A percentile compares a stretch with the other conserved stretches of the same genome.
phyloP scores from a whole-genome alignment of 2,113 vertebrate species.

The Neolamprologus variostigma region DNA sequence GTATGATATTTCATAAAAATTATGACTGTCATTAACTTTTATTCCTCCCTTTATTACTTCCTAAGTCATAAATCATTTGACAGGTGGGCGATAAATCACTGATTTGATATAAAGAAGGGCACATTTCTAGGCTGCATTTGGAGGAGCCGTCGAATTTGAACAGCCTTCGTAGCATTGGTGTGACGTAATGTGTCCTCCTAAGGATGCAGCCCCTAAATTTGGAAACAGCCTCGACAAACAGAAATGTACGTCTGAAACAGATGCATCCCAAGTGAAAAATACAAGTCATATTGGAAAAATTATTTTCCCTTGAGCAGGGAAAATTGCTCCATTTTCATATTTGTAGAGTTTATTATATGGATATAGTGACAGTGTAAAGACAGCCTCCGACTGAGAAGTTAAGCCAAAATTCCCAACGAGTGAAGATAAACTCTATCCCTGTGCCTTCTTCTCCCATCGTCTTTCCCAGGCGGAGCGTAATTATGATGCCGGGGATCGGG shows the following conservation, averaged over 20 bases:
- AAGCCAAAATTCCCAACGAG: not conserved
- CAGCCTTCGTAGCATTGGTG: not conserved
- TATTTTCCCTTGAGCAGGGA: not conserved
- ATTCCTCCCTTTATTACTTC: not conserved
- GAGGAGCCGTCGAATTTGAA: not conserved
- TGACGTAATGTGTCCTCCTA: not conserved
- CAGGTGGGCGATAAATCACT: not conserved
- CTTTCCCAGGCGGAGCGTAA: not conserved
- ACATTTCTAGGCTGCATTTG: not conserved
- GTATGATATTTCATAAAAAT: accelerated
- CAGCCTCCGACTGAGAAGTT: not conserved
- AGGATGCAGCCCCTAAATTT: not conserved
- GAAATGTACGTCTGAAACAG: not conserved
- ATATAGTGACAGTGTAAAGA: accelerated
- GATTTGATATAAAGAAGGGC: not conserved
- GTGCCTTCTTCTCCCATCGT: not conserved
- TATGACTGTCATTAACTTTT: not conserved
- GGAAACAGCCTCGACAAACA: not conserved
- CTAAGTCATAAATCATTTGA: not conserved
- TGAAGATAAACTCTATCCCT: not conserved
- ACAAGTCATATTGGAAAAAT: not conserved
- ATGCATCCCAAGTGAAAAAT: not conserved
- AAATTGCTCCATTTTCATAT: not conserved
- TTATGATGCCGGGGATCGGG: not conserved
- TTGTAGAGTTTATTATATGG: not conserved